Conservation (phyloP, 2,113 vertebrate species). For the Malurus cyaneus region DNA sequence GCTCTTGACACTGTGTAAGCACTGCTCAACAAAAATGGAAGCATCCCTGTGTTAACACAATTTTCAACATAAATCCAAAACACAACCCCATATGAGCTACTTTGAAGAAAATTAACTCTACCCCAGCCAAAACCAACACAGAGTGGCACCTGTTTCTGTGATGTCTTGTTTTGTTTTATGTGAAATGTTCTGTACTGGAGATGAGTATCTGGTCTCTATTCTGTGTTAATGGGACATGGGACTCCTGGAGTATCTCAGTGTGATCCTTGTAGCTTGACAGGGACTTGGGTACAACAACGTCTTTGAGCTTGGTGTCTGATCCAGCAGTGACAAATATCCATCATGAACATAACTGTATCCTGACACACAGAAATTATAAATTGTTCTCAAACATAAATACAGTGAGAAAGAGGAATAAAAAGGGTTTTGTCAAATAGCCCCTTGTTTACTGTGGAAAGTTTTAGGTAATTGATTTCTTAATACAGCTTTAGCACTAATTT, state of each 20-base stretch:
- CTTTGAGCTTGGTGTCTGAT: not conserved
- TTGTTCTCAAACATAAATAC: not conserved
- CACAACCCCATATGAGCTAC: not conserved
- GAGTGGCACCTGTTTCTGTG: not conserved
- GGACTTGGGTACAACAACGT: not conserved
- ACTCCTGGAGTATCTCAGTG: not conserved
- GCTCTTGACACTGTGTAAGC: not conserved
- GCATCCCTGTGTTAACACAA: not conserved
- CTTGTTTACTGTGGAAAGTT: not conserved
- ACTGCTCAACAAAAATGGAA: not conserved
- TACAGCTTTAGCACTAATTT: not conserved
- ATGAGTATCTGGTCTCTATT: not conserved
- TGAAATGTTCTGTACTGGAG: not conserved
- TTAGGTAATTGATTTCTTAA: not conserved
- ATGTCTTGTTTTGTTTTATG: not conserved
- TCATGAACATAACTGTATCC: not conserved
- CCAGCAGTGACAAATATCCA: not conserved
- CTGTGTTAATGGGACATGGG: not conserved
- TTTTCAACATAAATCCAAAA: not conserved
- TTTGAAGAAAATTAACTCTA: not conserved
- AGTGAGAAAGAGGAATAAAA: not conserved
- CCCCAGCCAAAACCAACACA: not conserved
- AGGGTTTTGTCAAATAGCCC: not conserved
- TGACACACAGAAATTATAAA: not conserved
- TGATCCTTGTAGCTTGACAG: not conserved